phyloP scores from a whole-genome alignment of 1,140 invertebrate genomes.

The Procambarus clarkii region DNA sequence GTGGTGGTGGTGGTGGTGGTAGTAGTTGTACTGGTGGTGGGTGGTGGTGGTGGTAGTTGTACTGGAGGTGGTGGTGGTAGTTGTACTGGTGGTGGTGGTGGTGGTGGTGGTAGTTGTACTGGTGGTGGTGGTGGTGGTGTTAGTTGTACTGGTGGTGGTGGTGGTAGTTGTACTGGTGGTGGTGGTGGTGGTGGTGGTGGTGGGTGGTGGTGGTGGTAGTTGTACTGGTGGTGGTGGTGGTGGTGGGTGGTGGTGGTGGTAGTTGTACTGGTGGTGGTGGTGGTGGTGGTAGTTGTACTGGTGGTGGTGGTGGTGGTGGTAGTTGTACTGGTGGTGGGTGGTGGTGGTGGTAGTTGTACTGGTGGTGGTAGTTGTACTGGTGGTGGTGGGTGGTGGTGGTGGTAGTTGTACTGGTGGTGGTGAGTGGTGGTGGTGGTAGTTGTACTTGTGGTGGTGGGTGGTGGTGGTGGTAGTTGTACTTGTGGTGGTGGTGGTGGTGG shows the following conservation, averaged over 20 bases:
- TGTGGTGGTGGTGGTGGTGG: neutral
- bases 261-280: neutral
- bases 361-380: neutral
- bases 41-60: too few species aligned
- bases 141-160: too few species aligned
- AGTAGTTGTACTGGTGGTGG: neutral
- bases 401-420: neutral
- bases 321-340: too few species aligned
- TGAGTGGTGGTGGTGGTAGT: neutral
- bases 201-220: neutral
- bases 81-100: neutral
- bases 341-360: neutral
- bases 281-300: constrained; percentile 1
- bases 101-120: neutral
- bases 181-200: neutral
- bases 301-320: neutral
- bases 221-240: neutral
- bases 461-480: too few species aligned
- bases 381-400: neutral
- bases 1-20: constrained; percentile 4
- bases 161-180: neutral
- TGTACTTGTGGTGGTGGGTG: neutral
- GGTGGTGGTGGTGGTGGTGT: neutral
- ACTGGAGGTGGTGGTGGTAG: too few species aligned
- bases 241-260: neutral